These are phyloP conservation scores for Battus philenor DNA, from an alignment of 1,140 invertebrate species.

Conservation along the genomic window DNA sequence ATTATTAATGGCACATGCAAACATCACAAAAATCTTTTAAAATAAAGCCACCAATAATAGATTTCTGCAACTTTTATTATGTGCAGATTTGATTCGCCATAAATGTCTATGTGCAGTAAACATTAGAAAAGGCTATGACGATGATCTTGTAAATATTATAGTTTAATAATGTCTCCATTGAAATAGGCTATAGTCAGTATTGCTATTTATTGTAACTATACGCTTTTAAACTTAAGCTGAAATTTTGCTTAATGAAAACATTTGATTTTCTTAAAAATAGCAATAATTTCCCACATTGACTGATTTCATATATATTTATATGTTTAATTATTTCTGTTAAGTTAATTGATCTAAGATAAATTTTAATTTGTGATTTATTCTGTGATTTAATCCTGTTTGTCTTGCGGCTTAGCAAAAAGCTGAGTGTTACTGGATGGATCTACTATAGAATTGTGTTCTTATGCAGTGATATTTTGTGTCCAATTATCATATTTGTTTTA, in stretches of 20 bases:
- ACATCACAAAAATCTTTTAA: too few species aligned
- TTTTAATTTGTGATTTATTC: slow-evolving; percentile 9
- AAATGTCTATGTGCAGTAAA: neutral
- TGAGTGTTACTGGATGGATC: slow-evolving; percentile 1
- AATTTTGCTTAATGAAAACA: neutral
- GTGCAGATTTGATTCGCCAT: neutral
- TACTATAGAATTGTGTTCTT: too few species aligned
- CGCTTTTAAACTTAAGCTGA: slow-evolving; percentile 1
- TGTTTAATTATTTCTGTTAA: slow-evolving; percentile 9
- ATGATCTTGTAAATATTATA: slow-evolving; percentile 23
- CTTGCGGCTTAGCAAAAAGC: neutral
- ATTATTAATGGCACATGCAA: too few species aligned
- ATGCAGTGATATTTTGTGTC: too few species aligned
- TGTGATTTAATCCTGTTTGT: slow-evolving; percentile 12
- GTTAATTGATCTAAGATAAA: slow-evolving; percentile 5
- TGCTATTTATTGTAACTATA: slow-evolving; percentile 24
- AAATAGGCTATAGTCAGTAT: slow-evolving; percentile 23
- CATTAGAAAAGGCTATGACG: slow-evolving; percentile 17
- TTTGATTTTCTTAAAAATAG: slow-evolving; percentile 2
- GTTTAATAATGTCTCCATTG: neutral
- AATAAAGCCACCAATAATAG: too few species aligned
- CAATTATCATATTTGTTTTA: neutral
- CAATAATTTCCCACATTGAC: slow-evolving; percentile 23
- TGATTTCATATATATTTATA: slow-evolving; percentile 21
- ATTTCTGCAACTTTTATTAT: too few species aligned